Percentiles rank a stretch among this genome's conserved stretches.
These are phyloP conservation scores for Aphelenchoides avenae DNA, from an alignment of 1,140 invertebrate species.

Conservation along the genomic window DNA sequence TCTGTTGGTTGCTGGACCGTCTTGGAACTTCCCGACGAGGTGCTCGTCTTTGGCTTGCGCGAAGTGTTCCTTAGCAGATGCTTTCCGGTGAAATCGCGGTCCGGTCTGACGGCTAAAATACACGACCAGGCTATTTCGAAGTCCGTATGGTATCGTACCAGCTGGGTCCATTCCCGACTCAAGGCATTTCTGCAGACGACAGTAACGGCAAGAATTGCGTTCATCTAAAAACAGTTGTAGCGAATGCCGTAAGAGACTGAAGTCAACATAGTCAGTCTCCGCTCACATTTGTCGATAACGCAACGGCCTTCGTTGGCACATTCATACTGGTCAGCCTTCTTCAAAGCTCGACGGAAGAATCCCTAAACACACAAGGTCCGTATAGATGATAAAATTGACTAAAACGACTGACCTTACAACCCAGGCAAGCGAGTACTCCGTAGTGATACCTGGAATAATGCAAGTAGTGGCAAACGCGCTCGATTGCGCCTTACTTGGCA, in stretches of 20 bases:
- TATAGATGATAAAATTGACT: conserved; percentile 6
- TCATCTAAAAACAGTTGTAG: conserved; percentile 27
- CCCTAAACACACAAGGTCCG: conserved; percentile 32
- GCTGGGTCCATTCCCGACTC: conserved; percentile 54
- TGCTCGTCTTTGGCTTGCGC: conserved; percentile 4
- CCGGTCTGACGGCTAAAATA: conserved; percentile 51
- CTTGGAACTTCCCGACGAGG: background rate
- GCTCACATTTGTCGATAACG: conserved; percentile 45
- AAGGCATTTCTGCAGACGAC: conserved; percentile 52
- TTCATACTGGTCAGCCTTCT: conserved; percentile 57
- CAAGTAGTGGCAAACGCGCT: conserved; percentile 27
- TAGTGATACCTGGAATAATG: conserved; percentile 29
- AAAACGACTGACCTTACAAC: conserved; percentile 32
- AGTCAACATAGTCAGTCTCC: conserved; percentile 18
- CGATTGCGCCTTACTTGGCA: conserved; percentile 18
- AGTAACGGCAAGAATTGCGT: conserved; percentile 43
- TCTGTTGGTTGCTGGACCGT: background rate
- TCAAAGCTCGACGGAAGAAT: conserved; percentile 53
- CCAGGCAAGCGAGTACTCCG: conserved; percentile 51
- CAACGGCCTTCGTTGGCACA: conserved; percentile 51
- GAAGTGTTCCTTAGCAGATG: conserved; percentile 23
- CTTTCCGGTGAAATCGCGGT: conserved; percentile 47
- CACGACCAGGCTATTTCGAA: conserved; percentile 10
- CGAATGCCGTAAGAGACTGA: background rate
- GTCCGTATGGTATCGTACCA: conserved; percentile 19